Conservation (phyloP, 2,888 invertebrate species). For the Saturnia pavonia region DNA sequence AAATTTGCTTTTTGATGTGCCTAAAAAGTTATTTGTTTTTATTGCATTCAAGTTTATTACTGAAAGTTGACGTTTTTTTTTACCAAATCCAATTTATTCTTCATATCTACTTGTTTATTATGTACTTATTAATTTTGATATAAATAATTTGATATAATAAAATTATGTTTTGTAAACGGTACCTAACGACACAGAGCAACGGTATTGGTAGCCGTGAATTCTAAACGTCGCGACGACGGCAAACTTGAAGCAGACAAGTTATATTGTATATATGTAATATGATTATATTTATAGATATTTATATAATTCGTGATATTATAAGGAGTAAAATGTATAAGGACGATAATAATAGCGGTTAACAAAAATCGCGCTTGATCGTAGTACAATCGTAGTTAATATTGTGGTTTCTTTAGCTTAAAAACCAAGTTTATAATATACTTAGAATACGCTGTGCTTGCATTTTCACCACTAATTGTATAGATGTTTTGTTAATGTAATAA, state of each 20-base stretch:
- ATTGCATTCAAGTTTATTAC: not conserved
- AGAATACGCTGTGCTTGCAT: not conserved
- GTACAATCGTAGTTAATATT: not conserved
- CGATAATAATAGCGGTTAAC: not conserved
- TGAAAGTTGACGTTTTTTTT: not conserved
- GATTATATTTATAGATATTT: not conserved
- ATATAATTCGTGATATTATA: not conserved
- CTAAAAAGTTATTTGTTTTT: too few species aligned
- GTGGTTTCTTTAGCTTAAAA: not conserved
- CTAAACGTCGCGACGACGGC: not conserved
- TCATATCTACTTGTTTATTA: not conserved
- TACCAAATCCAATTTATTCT: not conserved
- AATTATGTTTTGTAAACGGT: not conserved
- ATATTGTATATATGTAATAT: not conserved
- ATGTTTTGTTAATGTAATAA: not conserved
- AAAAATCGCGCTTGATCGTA: not conserved
- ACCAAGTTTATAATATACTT: not conserved
- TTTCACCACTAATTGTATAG: not conserved
- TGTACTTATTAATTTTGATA: not conserved
- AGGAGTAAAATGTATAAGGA: not conserved
- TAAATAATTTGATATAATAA: not conserved
- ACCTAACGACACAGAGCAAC: not conserved
- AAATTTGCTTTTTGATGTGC: too few species aligned
- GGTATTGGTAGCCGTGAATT: not conserved
- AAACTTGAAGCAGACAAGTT: not conserved